These are phyloP conservation scores for Thunnus thynnus DNA, from an alignment of 2,113 vertebrate genomes.

Conservation along the genomic window DNA sequence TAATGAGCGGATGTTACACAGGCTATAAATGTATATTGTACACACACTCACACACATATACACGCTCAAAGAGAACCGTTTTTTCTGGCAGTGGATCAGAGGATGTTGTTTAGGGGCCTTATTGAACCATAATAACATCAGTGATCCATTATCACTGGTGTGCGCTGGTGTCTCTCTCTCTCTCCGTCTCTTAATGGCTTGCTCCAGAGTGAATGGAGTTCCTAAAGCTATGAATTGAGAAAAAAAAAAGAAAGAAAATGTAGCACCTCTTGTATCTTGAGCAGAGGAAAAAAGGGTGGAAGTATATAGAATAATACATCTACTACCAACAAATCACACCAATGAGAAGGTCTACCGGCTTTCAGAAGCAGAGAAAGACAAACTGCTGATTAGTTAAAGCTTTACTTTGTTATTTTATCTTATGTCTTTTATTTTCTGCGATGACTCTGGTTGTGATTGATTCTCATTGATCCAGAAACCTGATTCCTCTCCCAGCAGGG, in stretches of 20 bases:
- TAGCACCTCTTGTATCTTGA: background rate
- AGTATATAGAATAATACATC: background rate
- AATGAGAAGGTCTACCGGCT: background rate
- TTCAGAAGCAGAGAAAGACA: background rate
- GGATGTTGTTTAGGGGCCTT: slow-evolving; percentile 66
- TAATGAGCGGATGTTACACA: slow-evolving; percentile 1
- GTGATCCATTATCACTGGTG: slow-evolving; percentile 72
- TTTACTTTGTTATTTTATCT: slow-evolving; percentile 1
- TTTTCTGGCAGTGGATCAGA: slow-evolving; percentile 56
- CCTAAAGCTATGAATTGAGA: slow-evolving; percentile 39
- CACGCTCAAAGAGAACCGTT: background rate
- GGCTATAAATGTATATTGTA: slow-evolving; percentile 16
- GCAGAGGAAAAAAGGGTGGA: background rate
- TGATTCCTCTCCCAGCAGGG: slow-evolving; percentile 10
- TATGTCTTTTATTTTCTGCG: background rate
- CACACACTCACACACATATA: slow-evolving; percentile 13
- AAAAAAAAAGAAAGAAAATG: background rate
- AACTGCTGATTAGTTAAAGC: background rate
- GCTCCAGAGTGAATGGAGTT: slow-evolving; percentile 55
- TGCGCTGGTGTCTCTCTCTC: slow-evolving; percentile 27
- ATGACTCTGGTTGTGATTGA: slow-evolving; percentile 23
- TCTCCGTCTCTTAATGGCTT: slow-evolving; percentile 50
- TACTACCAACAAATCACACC: background rate
- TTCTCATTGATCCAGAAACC: slow-evolving; percentile 62
- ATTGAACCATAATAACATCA: slow-evolving; percentile 74